phyloP scores from a whole-genome alignment of 2,113 vertebrate species.

The Ochotona curzoniae region DNA sequence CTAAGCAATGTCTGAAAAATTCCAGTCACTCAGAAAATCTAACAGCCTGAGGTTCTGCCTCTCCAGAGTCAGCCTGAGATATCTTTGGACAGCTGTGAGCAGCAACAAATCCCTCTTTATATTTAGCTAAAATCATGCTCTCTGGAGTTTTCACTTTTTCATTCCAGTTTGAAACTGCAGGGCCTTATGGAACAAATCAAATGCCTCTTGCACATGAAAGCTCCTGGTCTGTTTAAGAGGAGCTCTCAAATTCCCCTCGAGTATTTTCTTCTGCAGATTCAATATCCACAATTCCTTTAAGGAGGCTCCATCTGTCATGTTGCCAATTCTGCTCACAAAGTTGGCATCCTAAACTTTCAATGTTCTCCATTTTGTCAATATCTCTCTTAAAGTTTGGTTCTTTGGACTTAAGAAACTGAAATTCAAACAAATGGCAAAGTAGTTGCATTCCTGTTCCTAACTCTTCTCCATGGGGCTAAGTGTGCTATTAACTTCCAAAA shows the following conservation, averaged over 20 bases:
- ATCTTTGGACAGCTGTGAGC: not conserved
- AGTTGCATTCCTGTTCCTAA: not conserved
- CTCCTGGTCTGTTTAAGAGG: constrained; percentile 27
- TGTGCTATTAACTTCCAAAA: not conserved
- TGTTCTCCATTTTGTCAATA: constrained; percentile 45
- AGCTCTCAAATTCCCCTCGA: constrained; percentile 34
- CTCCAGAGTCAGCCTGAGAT: not conserved
- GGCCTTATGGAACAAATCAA: constrained; percentile 53
- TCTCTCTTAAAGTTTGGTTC: not conserved
- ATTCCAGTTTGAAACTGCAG: not conserved
- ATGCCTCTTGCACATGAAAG: constrained; percentile 40
- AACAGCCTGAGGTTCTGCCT: not conserved
- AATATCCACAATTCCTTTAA: constrained; percentile 20
- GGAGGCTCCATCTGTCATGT: constrained; percentile 2
- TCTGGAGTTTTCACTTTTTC: constrained; percentile 41
- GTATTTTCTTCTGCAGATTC: constrained; percentile 34
- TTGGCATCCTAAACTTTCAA: not conserved
- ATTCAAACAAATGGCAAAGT: not conserved
- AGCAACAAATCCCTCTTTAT: constrained; percentile 39
- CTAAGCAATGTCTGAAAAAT: not conserved
- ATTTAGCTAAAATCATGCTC: constrained; percentile 32
- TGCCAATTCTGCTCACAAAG: not conserved
- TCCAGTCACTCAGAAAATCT: constrained; percentile 17
- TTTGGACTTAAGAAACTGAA: not conserved
- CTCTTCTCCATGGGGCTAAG: not conserved